Evolutionary conservation across 2,888 invertebrate species (phyloP).

Genomic region (Andrena minutula): DNA sequence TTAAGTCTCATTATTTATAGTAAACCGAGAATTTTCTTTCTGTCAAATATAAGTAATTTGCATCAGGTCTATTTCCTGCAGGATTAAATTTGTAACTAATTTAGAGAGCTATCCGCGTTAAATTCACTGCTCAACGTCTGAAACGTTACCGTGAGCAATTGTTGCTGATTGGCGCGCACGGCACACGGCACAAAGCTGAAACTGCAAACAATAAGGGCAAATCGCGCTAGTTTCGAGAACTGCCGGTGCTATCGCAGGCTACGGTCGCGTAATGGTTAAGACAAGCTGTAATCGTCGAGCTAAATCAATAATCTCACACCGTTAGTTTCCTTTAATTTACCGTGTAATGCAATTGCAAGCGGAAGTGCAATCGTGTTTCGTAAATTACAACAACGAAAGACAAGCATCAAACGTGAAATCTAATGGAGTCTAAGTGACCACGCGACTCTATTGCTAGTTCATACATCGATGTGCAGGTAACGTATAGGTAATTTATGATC

Average conservation of each 20-base stretch:
- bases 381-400: slow-evolving; percentile 6
- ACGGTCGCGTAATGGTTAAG: slow-evolving; percentile 38
- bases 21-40: too few species aligned
- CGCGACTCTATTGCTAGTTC: too few species aligned
- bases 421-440: too few species aligned
- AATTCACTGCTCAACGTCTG: slow-evolving; percentile 33
- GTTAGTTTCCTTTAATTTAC: slow-evolving; percentile 32
- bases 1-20: too few species aligned
- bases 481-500: too few species aligned
- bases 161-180: slow-evolving; percentile 41
- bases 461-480: too few species aligned
- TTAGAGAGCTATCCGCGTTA: slow-evolving; percentile 1
- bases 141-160: slow-evolving; percentile 36
- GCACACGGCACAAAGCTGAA: slow-evolving; percentile 29
- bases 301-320: slow-evolving; percentile 43
- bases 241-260: slow-evolving; percentile 24
- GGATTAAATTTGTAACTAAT: slow-evolving; percentile 8
- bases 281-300: slow-evolving; percentile 48
- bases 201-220: slow-evolving; percentile 57
- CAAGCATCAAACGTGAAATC: not conserved
- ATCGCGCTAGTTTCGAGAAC: slow-evolving; percentile 46
- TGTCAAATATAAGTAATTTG: not conserved
- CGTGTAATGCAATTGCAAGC: slow-evolving; percentile 9
- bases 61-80: not conserved
- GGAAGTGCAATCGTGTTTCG: not conserved